Evolutionary conservation across 2,113 vertebrate species (phyloP).

Genomic region (Mus pahari): DNA sequence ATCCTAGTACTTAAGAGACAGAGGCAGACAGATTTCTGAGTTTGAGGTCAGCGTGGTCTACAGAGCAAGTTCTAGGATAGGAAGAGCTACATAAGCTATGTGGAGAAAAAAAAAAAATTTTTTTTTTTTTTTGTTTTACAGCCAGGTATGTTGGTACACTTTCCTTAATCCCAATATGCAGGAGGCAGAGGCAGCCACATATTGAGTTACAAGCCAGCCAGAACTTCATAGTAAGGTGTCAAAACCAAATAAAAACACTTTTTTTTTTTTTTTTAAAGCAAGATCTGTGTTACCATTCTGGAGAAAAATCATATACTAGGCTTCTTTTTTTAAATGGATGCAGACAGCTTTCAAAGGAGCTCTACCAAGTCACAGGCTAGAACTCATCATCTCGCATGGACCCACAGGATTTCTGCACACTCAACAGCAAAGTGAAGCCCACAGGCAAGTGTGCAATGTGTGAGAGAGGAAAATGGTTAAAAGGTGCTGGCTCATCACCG

Average conservation of each 20-base stretch:
- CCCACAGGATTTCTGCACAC: no score
- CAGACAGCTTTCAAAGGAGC: neutral
- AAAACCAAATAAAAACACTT: neutral
- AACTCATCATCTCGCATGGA: neutral
- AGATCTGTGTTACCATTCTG: neutral
- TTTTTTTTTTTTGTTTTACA: neutral
- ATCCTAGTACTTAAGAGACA: no score
- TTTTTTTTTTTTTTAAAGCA: no score
- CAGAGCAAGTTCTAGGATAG: no score
- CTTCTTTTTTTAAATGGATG: neutral
- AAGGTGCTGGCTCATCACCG: neutral
- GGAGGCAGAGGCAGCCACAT: neutral
- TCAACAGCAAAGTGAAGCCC: neutral
- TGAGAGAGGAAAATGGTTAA: neutral
- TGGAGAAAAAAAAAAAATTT: no score
- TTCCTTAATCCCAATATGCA: neutral
- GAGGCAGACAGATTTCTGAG: no score
- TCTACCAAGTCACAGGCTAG: conserved; percentile 5
- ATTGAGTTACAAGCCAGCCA: neutral
- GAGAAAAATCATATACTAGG: neutral
- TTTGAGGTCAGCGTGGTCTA: no score
- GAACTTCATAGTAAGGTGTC: neutral
- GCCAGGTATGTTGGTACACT: neutral
- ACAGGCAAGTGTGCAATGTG: neutral
- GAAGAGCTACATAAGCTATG: no score